Evolutionary conservation across 2,888 invertebrate species (phyloP).

Genomic region (Adineta ricciae): DNA sequence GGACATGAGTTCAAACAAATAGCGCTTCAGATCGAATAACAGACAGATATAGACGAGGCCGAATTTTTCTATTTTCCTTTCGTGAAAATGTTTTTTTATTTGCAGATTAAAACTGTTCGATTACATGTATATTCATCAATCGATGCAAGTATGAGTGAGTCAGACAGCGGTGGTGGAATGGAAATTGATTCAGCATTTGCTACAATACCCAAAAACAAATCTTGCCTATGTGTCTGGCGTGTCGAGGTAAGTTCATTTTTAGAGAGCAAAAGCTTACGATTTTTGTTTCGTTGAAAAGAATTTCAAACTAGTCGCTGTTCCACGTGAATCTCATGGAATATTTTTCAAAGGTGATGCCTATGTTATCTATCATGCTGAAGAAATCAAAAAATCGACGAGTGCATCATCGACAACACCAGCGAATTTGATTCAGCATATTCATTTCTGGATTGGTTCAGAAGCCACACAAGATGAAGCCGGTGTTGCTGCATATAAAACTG

Average conservation of each 20-base stretch:
- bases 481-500: slow-evolving; percentile 72
- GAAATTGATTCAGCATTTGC: slow-evolving; percentile 60
- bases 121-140: not conserved
- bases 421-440: slow-evolving; percentile 66
- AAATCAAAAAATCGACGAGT: slow-evolving; percentile 41
- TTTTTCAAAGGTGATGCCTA: slow-evolving; percentile 76
- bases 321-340: slow-evolving; percentile 66
- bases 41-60: not conserved
- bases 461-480: slow-evolving; percentile 68
- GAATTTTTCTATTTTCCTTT: not conserved
- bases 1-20: not conserved
- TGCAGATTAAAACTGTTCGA: not conserved
- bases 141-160: not conserved
- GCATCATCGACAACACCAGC: not conserved
- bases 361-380: slow-evolving; percentile 54
- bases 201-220: slow-evolving; percentile 65
- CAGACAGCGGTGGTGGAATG: not conserved
- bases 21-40: not conserved
- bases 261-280: too few relatives aligned
- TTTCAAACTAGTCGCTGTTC: slow-evolving; percentile 63
- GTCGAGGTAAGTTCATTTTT: slow-evolving; percentile 61
- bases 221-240: slow-evolving; percentile 75
- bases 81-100: not conserved
- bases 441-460: slow-evolving; percentile 75
- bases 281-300: slow-evolving; percentile 54